Percentiles rank a stretch among this genome's conserved stretches.
phyloP scores from a whole-genome alignment of 2,888 invertebrate genomes.

The Torymus aiolomorphi region DNA sequence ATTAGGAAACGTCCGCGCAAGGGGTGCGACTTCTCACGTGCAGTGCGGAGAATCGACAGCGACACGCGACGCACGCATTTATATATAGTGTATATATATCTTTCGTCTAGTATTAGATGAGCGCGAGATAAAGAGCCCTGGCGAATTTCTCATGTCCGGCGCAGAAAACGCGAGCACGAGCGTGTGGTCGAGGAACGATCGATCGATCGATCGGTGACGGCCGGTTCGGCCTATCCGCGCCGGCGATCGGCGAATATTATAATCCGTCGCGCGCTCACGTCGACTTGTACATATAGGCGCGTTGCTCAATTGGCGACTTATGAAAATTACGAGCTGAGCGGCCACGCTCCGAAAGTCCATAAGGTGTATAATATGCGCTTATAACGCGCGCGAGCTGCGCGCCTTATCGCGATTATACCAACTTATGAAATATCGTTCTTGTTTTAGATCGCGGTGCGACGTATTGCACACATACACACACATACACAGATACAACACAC shows the following conservation, averaged over 20 bases:
- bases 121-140: conserved; percentile 3
- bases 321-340: conserved; percentile 28
- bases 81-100: background rate
- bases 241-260: conserved; percentile 27
- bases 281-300: too few relatives aligned
- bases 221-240: too few relatives aligned
- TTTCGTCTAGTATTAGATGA: conserved; percentile 15
- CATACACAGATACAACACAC: too few relatives aligned
- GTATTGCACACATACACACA: background rate
- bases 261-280: conserved; percentile 8
- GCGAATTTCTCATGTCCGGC: conserved; percentile 22
- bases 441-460: conserved; percentile 1
- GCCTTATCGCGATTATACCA: conserved; percentile 35
- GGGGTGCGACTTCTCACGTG: background rate
- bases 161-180: conserved; percentile 8
- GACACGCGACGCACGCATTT: conserved; percentile 20
- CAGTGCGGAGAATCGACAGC: background rate
- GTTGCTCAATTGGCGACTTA: conserved; percentile 41
- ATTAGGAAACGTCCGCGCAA: background rate
- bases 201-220: background rate
- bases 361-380: conserved; percentile 17
- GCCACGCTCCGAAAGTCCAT: background rate
- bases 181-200: too few relatives aligned
- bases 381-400: background rate
- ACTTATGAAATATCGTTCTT: conserved; percentile 39